Evolutionary conservation across 30 jellyfish, hydroid and myxozoan genomes (phyloP).

Genomic region (Chrysaora quinquecirrha): DNA sequence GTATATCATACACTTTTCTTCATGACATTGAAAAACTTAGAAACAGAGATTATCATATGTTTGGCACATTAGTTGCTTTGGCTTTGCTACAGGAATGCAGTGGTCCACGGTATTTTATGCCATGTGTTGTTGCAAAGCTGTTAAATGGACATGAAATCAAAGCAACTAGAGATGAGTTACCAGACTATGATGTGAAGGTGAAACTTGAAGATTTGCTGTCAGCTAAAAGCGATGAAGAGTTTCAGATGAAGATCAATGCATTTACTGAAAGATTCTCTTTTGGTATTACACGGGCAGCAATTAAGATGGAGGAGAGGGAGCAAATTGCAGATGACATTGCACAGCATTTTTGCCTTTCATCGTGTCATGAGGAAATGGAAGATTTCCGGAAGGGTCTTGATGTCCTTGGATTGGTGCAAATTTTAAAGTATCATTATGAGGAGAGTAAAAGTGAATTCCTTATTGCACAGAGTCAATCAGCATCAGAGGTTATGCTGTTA

Average conservation of each 20-base stretch:
- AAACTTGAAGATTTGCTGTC: conserved; percentile 18
- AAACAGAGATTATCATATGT: conserved; percentile 4
- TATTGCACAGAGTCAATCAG: neutral
- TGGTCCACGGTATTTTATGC: conserved; percentile 56
- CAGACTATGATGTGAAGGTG: conserved; percentile 33
- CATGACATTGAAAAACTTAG: conserved; percentile 23
- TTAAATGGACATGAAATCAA: conserved; percentile 5
- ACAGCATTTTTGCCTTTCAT: neutral
- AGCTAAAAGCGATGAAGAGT: conserved; percentile 30
- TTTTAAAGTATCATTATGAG: neutral
- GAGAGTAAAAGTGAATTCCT: neutral
- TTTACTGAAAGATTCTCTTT: conserved; percentile 16
- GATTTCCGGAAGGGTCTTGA: neutral
- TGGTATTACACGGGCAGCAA: conserved; percentile 1
- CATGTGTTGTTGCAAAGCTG: conserved; percentile 29
- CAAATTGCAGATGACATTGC: neutral
- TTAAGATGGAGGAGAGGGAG: neutral
- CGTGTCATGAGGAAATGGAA: neutral
- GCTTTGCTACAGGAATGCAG: conserved; percentile 34
- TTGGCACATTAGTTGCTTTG: conserved; percentile 28
- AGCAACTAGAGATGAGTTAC: conserved; percentile 15
- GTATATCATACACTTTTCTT: conserved; percentile 9
- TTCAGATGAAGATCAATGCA: neutral
- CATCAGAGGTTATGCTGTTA: neutral
- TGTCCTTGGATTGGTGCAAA: neutral